Base-by-base conservation (phyloP, 2,113 vertebrate species). In the Poecile atricapillus region DNA sequence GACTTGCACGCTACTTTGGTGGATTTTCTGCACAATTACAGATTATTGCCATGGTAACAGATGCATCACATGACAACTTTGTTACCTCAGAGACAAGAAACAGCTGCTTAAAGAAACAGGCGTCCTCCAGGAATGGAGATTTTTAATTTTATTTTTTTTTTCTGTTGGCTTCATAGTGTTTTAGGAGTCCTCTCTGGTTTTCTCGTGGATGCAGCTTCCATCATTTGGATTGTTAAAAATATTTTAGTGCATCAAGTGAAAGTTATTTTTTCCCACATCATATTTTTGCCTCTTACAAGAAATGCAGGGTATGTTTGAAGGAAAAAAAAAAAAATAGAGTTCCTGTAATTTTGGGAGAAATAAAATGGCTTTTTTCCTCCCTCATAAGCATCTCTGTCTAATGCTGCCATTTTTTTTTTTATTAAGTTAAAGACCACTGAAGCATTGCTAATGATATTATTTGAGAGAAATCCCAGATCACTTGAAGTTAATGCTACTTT, bases 21-120 rank as follows among this genome's bases (percentile, higher is more conserved):
- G 97, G 97, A 98, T 98, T 98, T 98, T 98, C 98, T 98, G 97
- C 97, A 98, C 98, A 98, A 98, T 98, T 98, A 97, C 98, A 98
- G 98, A 98, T 98, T 98, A 98, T 98, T 97, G 96, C 97, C 97
- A 98, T 98, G 97, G 98, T 97, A 98, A 98, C 98, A 82, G 93
- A 70, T 90, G 96, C 96, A 96, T 96, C 98, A 98, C 92, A 97
- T 98, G 98, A 97, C 96, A 97, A 97, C 90, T 96, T 86, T 96
- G 98, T 98, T 98, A 98, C 98, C 98, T 98, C 97, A 87, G 98
- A 98, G 98, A 98, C 97, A 96, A 97, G 95, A 96, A 97, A 97
- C 95, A 98, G 97, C 94, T 97, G 97, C 97, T 98, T 96, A 97
- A 91, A 97, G 97, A 93, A 97, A 94, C 94, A 97, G 93, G 96